Evolutionary conservation across 2,797 vertebrate species (phyloP).

Genomic region (Philypnodon macrostomus): DNA sequence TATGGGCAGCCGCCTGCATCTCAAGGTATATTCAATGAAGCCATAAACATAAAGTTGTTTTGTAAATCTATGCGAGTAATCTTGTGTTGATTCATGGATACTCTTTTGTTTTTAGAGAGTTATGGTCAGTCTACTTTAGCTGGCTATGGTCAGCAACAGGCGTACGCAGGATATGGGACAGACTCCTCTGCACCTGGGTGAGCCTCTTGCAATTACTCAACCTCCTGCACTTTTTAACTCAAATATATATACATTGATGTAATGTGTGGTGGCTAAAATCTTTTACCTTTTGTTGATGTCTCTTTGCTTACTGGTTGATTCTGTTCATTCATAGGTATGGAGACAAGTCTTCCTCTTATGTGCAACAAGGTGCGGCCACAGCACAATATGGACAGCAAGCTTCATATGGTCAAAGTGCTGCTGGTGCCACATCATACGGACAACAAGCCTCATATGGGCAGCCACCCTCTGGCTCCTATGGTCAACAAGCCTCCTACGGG

Average conservation of each 20-base stretch:
- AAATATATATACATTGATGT: too few species aligned
- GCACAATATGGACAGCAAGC: slow-evolving; percentile 51
- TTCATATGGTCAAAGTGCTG: slow-evolving; percentile 50
- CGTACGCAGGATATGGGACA: slow-evolving; percentile 65
- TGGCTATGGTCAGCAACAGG: slow-evolving; percentile 49
- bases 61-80: too few species aligned
- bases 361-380: slow-evolving; percentile 44
- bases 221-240: too few species aligned
- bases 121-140: slow-evolving; percentile 59
- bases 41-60: too few species aligned
- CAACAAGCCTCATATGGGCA: slow-evolving; percentile 31
- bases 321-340: slow-evolving; percentile 54
- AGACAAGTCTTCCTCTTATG: slow-evolving; percentile 64
- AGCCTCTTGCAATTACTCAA: slow-evolving; percentile 14
- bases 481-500: slow-evolving; percentile 1
- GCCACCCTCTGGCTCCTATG: slow-evolving; percentile 33
- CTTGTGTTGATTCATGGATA: too few species aligned
- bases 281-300: neutral
- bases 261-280: too few species aligned
- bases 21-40: slow-evolving; percentile 36
- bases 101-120: slow-evolving; percentile 33
- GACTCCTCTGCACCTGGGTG: slow-evolving; percentile 72
- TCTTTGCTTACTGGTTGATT: neutral
- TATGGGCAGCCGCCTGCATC: slow-evolving; percentile 66
- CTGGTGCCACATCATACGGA: slow-evolving; percentile 38